Base-by-base conservation (phyloP, 2,113 vertebrate species). In the Xiphophorus maculatus region DNA sequence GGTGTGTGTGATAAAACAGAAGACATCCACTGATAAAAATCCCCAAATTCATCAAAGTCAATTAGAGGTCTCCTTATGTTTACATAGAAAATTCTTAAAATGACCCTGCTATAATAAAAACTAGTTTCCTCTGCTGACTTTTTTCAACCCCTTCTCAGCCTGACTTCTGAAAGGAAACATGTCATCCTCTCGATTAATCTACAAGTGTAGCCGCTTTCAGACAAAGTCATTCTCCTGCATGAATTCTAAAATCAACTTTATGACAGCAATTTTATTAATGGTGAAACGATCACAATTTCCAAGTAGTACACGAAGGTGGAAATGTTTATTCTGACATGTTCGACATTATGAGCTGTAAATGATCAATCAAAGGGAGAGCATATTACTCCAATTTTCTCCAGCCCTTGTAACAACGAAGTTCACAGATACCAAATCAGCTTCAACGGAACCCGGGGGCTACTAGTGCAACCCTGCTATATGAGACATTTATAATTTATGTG, bases 401-500 rank as follows among this genome's bases (percentile, higher is more conserved):
- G 87, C 89, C 92, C 85, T 89, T 85, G 92, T 91, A 94, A 93
- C 90, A 93, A 94, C 93, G 92, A 94, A 94, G 91, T 94, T 93
- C 89, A 93, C 84, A 94, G 91, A 94, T 89, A 93, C 90, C 91
- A 91, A 92, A 94, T 94, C 92, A 90, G 90, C 93, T 94, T 93
- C 88, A 88, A 93, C 92, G 93, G 91, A 94, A 93, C 92, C 93
- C 93, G 89, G 87, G 89, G 94, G 93, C 93, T 94, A 95, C 88
- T 87, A 92, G 89, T 86, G 88, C 91, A 92, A 91, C 84, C 90
- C 90, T 92, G 93, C 90, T 93, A 90, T 94, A 92, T 90, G 91
- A 94, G 91, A 93, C 93, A 95, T 95, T 95, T 91, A 95, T 95
- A 93, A 95, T 95, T 94, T 93, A 95, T 95, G 93, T 92, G 92